Percentiles rank a stretch among this genome's conserved stretches.
These are phyloP conservation scores for Ara ararauna DNA, from an alignment of 2,797 vertebrate genomes.

Conservation along the genomic window DNA sequence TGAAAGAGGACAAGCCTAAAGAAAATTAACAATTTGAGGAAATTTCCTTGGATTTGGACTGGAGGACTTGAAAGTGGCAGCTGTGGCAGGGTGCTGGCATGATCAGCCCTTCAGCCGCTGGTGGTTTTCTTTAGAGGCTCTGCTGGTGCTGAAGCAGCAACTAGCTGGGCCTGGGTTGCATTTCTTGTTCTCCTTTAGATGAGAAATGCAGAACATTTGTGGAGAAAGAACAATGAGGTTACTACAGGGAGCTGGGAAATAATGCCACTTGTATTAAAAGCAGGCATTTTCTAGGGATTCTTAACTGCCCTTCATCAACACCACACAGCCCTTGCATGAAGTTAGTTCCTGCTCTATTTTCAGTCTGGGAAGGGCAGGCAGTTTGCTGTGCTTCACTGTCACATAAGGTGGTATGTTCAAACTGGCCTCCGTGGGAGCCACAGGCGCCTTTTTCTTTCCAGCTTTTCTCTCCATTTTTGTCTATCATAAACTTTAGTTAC, in stretches of 20 bases:
- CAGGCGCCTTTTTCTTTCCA: background rate
- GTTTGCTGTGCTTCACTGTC: background rate
- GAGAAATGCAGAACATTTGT: rapidly evolving
- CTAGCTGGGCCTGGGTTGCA: background rate
- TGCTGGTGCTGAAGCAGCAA: background rate
- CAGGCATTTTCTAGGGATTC: background rate
- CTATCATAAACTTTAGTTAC: rapidly evolving
- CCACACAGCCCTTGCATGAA: rapidly evolving
- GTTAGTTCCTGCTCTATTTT: background rate
- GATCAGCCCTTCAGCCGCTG: background rate
- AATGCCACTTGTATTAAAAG: background rate
- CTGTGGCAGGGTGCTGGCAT: background rate
- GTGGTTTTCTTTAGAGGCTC: background rate
- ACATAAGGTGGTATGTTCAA: background rate
- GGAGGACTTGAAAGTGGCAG: background rate
- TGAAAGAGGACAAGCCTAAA: background rate
- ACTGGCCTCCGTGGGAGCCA: background rate
- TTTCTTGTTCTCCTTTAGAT: background rate
- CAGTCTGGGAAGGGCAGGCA: background rate
- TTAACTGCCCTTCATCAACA: background rate
- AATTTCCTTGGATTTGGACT: background rate
- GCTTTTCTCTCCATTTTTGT: background rate
- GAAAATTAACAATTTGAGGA: background rate
- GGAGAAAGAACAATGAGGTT: background rate
- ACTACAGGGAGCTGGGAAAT: background rate